Evolutionary conservation across 2,797 vertebrate species (phyloP).

Genomic region (Dipus sagitta): DNA sequence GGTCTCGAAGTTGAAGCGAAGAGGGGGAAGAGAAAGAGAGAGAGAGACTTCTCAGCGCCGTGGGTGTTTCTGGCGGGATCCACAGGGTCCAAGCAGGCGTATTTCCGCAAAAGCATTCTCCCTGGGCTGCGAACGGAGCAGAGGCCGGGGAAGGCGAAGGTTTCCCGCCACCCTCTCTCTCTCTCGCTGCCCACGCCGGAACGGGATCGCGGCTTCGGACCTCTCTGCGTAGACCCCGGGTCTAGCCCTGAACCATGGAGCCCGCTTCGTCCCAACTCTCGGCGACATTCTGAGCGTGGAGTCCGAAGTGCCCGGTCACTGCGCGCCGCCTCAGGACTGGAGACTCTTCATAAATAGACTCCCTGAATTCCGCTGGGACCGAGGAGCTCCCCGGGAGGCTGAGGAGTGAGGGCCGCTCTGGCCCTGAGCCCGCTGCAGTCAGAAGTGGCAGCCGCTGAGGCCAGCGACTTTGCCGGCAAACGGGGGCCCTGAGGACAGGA

Average conservation of each 20-base stretch:
- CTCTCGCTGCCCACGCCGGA: constrained; percentile 7
- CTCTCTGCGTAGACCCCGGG: constrained; percentile 4
- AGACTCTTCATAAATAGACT: constrained; percentile 83
- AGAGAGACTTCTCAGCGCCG: constrained; percentile 12
- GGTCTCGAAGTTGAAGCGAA: constrained; percentile 53
- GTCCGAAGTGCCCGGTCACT: constrained; percentile 20
- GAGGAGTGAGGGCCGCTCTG: constrained; percentile 69
- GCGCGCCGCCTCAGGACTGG: constrained; percentile 60
- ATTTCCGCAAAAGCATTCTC: constrained; percentile 52
- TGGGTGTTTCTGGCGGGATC: constrained; percentile 66
- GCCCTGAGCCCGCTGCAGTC: constrained; percentile 72
- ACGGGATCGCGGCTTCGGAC: constrained; percentile 35
- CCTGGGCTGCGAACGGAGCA: not conserved
- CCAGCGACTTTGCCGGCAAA: constrained; percentile 94
- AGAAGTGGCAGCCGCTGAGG: constrained; percentile 96
- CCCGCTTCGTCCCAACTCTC: constrained; percentile 74
- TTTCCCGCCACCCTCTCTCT: not conserved
- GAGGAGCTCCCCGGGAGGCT: constrained; percentile 74
- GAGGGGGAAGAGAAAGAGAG: constrained; percentile 1
- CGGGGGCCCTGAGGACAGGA: constrained; percentile 90
- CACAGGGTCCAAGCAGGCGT: not conserved
- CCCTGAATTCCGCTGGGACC: constrained; percentile 81
- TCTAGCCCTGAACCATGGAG: constrained; percentile 61
- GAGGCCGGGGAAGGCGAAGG: constrained; percentile 28
- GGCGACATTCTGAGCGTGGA: constrained; percentile 37